Conservation (phyloP, 1,140 invertebrate species). For the Aphis craccivora region DNA sequence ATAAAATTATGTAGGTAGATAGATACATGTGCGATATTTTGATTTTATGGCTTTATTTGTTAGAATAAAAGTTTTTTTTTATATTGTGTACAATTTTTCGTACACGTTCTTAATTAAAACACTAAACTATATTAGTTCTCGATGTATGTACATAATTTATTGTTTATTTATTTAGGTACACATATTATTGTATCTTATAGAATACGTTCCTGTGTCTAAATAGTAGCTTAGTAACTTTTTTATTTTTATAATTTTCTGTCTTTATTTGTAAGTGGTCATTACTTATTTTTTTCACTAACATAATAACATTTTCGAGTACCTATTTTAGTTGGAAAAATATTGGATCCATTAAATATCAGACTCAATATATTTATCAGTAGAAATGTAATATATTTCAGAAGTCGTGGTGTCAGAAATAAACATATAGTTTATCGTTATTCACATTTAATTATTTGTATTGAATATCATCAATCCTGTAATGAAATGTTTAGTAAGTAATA, state of each 20-base stretch:
- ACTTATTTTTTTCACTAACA: not conserved
- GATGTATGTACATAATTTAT: too few species aligned
- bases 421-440: not conserved
- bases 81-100: too few species aligned
- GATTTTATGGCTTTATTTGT: too few species aligned
- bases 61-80: too few species aligned
- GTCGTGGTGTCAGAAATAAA: not conserved
- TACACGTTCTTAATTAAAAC: too few species aligned
- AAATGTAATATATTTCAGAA: not conserved
- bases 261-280: not conserved
- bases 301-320: not conserved
- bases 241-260: not conserved
- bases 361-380: not conserved
- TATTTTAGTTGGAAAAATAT: slow-evolving; percentile 12
- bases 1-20: too few species aligned
- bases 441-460: not conserved
- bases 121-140: too few species aligned
- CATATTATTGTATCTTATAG: not conserved
- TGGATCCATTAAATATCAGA: not conserved
- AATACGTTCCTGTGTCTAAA: not conserved
- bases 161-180: not conserved
- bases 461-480: not conserved
- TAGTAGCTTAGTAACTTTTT: not conserved
- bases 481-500: not conserved
- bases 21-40: too few species aligned